Conservation (phyloP, 2,797 vertebrate species). For the Sardinella longiceps region DNA sequence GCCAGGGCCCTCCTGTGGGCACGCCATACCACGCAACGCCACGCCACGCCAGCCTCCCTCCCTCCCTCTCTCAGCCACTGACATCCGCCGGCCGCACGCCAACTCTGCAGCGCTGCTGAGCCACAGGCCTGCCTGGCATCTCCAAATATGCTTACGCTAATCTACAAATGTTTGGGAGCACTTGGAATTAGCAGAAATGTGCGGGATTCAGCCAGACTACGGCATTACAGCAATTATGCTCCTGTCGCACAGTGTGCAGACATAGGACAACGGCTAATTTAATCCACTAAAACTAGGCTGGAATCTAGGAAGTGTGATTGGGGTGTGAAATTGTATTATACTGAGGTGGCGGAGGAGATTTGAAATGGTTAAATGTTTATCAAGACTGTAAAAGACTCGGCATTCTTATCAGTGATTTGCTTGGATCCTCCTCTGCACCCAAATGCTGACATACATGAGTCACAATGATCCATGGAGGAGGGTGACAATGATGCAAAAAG, state of each 20-base stretch:
- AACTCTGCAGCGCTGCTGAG: neutral
- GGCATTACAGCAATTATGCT: neutral
- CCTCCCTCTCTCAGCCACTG: neutral
- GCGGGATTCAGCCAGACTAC: neutral
- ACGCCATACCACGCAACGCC: too few species aligned
- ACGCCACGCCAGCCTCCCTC: neutral
- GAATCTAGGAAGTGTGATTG: neutral
- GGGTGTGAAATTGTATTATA: neutral
- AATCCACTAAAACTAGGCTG: neutral
- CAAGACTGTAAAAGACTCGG: too few species aligned
- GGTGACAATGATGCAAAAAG: neutral
- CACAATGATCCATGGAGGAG: neutral
- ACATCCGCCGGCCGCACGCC: neutral
- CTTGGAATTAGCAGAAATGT: neutral
- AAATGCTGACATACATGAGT: neutral
- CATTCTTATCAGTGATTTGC: neutral
- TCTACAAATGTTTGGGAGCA: neutral
- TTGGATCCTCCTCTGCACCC: neutral
- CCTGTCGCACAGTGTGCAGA: neutral
- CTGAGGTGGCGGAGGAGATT: neutral
- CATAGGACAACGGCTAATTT: neutral
- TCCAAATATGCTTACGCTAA: slow-evolving; percentile 15
- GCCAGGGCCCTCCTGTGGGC: neutral
- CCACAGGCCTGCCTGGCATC: neutral
- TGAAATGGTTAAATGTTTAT: neutral